A percentile compares a stretch with the other conserved stretches of the same genome.
Evolutionary conservation across 2,113 vertebrate species (phyloP).

Genomic region (Taxidea taxus): DNA sequence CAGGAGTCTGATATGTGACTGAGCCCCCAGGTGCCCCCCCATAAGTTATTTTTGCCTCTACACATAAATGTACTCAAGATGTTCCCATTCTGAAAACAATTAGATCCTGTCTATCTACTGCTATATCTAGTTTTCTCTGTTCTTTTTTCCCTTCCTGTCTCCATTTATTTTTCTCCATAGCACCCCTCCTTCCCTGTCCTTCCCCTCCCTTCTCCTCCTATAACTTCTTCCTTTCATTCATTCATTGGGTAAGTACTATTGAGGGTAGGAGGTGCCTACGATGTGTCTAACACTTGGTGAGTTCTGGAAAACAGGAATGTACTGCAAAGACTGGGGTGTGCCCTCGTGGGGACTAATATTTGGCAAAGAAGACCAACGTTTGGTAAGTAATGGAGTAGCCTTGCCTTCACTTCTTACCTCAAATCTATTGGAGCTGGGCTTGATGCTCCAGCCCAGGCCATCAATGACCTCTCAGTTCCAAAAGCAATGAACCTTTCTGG

Average conservation of each 20-base stretch:
- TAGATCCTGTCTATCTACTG: background rate
- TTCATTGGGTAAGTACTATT: background rate
- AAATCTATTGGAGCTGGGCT: background rate
- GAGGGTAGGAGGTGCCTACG: background rate
- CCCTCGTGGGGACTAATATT: background rate
- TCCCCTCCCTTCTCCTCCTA: background rate
- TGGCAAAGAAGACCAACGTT: background rate
- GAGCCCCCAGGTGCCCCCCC: too few relatives aligned
- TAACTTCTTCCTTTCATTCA: background rate
- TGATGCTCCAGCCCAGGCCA: background rate
- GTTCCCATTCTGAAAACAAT: background rate
- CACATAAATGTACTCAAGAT: background rate
- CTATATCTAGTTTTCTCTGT: background rate
- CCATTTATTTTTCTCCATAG: background rate
- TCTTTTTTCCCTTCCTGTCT: background rate
- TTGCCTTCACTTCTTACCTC: background rate
- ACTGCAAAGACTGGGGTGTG: background rate
- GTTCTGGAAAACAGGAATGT: background rate
- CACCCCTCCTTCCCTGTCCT: too few relatives aligned
- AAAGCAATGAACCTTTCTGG: background rate
- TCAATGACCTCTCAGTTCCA: background rate
- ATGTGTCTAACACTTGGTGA: background rate
- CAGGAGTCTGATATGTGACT: too few relatives aligned
- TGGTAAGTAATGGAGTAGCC: rapidly evolving
- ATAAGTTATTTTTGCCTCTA: background rate